Conservation (phyloP, 2,888 invertebrate genomes). For the Fabriciana adippe region DNA sequence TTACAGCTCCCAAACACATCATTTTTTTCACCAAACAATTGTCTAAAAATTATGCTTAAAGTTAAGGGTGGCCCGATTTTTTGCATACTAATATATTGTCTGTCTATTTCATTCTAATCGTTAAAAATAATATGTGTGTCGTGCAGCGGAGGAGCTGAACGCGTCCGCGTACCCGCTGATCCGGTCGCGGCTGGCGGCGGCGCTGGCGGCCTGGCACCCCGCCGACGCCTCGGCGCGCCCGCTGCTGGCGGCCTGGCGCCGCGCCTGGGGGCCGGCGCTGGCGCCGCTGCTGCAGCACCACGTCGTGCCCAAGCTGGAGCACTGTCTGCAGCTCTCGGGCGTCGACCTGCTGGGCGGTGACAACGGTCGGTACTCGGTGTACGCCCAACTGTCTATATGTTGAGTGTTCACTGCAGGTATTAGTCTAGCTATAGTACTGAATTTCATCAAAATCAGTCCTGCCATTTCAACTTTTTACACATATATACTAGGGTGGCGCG, state of each 20-base stretch:
- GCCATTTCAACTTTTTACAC: too few species aligned
- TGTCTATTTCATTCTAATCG: too few species aligned
- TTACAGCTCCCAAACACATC: too few species aligned
- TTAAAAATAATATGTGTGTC: neutral
- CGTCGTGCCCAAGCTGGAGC: constrained; percentile 93
- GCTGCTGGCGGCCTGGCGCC: constrained; percentile 95
- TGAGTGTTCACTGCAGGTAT: too few species aligned
- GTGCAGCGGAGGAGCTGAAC: constrained; percentile 64
- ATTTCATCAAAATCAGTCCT: too few species aligned
- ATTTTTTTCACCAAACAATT: too few species aligned
- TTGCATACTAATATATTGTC: too few species aligned
- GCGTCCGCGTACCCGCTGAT: constrained; percentile 92
- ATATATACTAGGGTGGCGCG: too few species aligned
- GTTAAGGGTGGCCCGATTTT: too few species aligned
- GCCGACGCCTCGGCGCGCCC: constrained; percentile 95
- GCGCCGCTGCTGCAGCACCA: constrained; percentile 90
- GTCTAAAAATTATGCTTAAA: too few species aligned
- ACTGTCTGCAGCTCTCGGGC: constrained; percentile 81
- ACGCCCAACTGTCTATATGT: too few species aligned
- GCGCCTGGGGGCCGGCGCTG: constrained; percentile 79
- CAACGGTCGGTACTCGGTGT: constrained; percentile 53
- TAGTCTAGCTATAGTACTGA: too few species aligned
- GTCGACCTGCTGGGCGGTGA: constrained; percentile 65
- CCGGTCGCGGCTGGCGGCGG: constrained; percentile 93
- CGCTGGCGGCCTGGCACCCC: constrained; percentile 97